Base-by-base conservation (phyloP, 37 sponge, comb jelly and placozoan genomes). In the Chondrosia reniformis region DNA sequence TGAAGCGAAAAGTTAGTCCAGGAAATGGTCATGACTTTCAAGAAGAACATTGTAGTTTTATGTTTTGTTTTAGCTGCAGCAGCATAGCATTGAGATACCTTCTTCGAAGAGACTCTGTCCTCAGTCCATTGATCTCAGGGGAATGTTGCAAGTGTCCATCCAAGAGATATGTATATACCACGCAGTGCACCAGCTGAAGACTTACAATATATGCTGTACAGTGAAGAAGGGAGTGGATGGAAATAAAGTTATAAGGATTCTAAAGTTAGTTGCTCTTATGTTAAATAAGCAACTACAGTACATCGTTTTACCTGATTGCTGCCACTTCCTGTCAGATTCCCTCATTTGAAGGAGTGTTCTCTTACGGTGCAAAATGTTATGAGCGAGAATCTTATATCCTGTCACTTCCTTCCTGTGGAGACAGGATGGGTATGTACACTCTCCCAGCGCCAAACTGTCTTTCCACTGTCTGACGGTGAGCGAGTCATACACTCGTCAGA, bases 1-100 rank as follows among this genome's bases (percentile, higher is more conserved):
- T 87, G 39, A 87, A 87, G 75, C 77, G 87, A 59, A 87, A 77
- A 67, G 87, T 85, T 41, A 67, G 76, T 31, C 12, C 13, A 10
- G 25, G 33, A 12, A 10, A 63, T n/a, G n/a, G n/a, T n/a, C n/a
- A n/a, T n/a, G n/a, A n/a, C n/a, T n/a, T n/a, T n/a, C n/a, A n/a
- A 15, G 10, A 15, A 49, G 52, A 19, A 49, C 52, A 49, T 10
- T 49, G 52, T 49, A 49, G 15, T 56, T 2, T 28, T 56, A 24
- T 6, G n/a, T 13, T 7, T 40, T 17, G n/a, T 24, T 7, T 3
- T 7, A 69, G 72, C 72, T 69, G 4, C 43, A 40, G n/a, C 72
- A 69, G 43, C 9, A 59, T 13, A 30, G 28, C 61, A 59, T 59
- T 13, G 7, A 6, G 6, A 7, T 59, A 5, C 61, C 61, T 30